Evolutionary conservation across 2,888 invertebrate species (phyloP).

Genomic region (Lacanobia oleracea): DNA sequence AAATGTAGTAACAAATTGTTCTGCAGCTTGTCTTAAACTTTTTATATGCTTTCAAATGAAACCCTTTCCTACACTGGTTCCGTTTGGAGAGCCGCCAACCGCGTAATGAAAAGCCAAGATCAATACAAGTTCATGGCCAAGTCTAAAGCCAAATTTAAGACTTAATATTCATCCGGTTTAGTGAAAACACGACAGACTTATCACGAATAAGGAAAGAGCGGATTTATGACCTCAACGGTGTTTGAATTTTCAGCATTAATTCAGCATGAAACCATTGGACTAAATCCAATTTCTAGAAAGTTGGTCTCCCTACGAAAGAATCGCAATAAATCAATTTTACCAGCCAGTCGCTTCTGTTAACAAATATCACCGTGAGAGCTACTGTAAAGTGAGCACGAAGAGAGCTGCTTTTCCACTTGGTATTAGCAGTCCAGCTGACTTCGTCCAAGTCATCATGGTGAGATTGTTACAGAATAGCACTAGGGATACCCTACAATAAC

Average conservation of each 20-base stretch:
- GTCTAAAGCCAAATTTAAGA: slow-evolving; percentile 47
- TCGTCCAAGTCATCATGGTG: no score
- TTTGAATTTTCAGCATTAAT: not conserved
- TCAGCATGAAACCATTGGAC: not conserved
- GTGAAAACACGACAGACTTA: slow-evolving; percentile 32
- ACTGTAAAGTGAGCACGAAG: no score
- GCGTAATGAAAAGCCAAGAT: slow-evolving; percentile 59
- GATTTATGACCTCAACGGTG: slow-evolving; percentile 2
- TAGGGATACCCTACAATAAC: no score
- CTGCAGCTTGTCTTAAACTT: slow-evolving; percentile 23
- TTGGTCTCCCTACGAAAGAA: no score
- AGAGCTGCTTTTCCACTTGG: no score
- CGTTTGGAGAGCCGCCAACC: slow-evolving; percentile 60
- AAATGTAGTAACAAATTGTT: slow-evolving; percentile 47
- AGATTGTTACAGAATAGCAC: no score
- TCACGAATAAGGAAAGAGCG: not conserved
- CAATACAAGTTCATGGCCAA: slow-evolving; percentile 62
- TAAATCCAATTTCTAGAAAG: not conserved
- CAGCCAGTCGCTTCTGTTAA: no score
- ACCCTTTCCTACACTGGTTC: slow-evolving; percentile 35
- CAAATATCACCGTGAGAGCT: no score
- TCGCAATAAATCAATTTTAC: no score
- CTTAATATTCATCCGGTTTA: slow-evolving; percentile 49
- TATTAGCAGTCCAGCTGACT: no score
- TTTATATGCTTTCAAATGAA: slow-evolving; percentile 47